phyloP scores from a whole-genome alignment of 1,140 invertebrate genomes.

The Drosophila tani region DNA sequence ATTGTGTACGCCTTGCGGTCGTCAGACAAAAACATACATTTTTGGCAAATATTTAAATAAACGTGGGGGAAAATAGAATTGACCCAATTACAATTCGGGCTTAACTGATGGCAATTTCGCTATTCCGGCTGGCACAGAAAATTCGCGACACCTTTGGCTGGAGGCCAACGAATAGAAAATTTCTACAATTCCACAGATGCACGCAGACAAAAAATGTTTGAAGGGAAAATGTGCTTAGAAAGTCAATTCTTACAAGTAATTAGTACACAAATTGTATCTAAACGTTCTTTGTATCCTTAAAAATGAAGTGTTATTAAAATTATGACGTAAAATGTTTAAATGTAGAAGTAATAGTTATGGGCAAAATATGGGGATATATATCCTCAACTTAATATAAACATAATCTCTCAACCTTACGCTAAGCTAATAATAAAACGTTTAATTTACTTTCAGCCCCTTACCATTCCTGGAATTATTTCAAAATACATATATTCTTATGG shows the following conservation, averaged over 20 bases:
- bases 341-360: not conserved
- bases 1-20: constrained; percentile 74
- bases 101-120: constrained; percentile 75
- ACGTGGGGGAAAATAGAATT: constrained; percentile 57
- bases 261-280: not conserved
- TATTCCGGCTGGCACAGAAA: constrained; percentile 62
- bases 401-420: not conserved
- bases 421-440: not conserved
- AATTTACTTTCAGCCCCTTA: not conserved
- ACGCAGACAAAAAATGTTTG: not conserved
- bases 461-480: not conserved
- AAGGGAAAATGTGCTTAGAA: not conserved
- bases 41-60: constrained; percentile 68
- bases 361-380: too few relatives aligned
- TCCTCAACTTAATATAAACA: not conserved
- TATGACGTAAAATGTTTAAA: not conserved
- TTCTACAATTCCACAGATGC: constrained; percentile 2
- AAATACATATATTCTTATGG: constrained; percentile 16
- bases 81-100: constrained; percentile 75
- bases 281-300: not conserved
- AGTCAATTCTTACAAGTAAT: not conserved
- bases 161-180: constrained; percentile 45
- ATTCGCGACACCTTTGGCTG: constrained; percentile 63
- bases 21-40: constrained; percentile 41
- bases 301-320: not conserved